These are phyloP conservation scores for Caranx melampygus DNA, from an alignment of 2,113 vertebrate genomes.

Conservation along the genomic window DNA sequence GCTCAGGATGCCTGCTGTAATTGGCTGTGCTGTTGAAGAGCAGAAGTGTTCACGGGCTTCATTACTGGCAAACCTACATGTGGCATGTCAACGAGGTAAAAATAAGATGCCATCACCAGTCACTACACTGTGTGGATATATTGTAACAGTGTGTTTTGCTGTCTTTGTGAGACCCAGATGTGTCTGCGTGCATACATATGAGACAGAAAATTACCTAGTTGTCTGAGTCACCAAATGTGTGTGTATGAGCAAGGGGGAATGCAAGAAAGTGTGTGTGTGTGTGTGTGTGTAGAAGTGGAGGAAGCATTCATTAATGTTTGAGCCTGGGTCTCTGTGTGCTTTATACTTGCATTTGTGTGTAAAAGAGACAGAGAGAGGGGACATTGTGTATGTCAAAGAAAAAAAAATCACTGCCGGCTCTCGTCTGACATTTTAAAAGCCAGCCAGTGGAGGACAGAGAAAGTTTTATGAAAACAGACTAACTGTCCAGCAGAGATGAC, in stretches of 20 bases:
- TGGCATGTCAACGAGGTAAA: constrained; percentile 56
- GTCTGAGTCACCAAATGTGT: constrained; percentile 37
- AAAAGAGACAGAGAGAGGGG: constrained; percentile 22
- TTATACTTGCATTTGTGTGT: constrained; percentile 12
- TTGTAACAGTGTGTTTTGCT: constrained; percentile 24
- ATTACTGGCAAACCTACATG: constrained; percentile 60
- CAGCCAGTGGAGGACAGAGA: constrained; percentile 63
- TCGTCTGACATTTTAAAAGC: constrained; percentile 81
- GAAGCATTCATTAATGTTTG: constrained; percentile 42
- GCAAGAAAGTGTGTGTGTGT: background rate
- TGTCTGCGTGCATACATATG: background rate
- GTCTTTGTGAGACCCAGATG: constrained; percentile 23
- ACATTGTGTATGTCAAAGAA: constrained; percentile 3
- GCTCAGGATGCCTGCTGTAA: constrained; percentile 61
- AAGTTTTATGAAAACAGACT: constrained; percentile 76
- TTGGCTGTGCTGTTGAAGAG: constrained; percentile 61
- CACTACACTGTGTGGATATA: constrained; percentile 19
- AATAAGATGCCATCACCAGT: constrained; percentile 48
- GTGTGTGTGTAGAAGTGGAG: constrained; percentile 10
- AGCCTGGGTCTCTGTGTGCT: constrained; percentile 9
- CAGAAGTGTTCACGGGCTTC: constrained; percentile 56
- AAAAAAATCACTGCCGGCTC: constrained; percentile 49
- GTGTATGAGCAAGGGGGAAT: constrained; percentile 2
- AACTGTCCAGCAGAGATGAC: constrained; percentile 69
- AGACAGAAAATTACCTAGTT: constrained; percentile 15